Conservation (phyloP, 2,888 invertebrate genomes). For the Theristus sp. region DNA sequence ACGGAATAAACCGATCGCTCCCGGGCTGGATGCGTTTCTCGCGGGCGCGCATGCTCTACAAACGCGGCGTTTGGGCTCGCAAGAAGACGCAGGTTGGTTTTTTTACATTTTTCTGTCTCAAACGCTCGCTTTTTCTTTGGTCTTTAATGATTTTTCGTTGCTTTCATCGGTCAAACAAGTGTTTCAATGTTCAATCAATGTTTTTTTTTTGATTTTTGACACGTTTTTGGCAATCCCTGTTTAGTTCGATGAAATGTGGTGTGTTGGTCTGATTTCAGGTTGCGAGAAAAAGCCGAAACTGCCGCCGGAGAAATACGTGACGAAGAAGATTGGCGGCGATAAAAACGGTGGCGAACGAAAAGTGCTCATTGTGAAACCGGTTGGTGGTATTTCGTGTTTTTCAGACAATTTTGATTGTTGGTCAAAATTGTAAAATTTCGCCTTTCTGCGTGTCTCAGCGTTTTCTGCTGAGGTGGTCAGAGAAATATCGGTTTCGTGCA, state of each 20-base stretch:
- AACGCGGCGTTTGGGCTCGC: conserved; percentile 17
- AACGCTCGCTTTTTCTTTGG: too few relatives aligned
- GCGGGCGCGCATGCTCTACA: conserved; percentile 53
- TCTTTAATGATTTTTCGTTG: too few relatives aligned
- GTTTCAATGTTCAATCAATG: too few relatives aligned
- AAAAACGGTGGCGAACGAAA: conserved; percentile 81
- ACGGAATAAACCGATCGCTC: conserved; percentile 65
- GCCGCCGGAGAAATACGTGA: conserved; percentile 32
- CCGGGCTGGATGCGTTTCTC: conserved; percentile 70
- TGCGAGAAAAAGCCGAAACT: conserved; percentile 6
- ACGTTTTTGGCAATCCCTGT: too few relatives aligned
- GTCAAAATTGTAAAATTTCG: too few relatives aligned
- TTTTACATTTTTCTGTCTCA: too few relatives aligned
- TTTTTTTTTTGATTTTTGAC: too few relatives aligned
- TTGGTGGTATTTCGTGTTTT: conserved; percentile 11
- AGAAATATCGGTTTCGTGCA: too few relatives aligned
- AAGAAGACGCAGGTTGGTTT: background rate
- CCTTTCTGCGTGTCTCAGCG: too few relatives aligned
- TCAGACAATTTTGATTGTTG: background rate
- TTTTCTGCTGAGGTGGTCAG: too few relatives aligned
- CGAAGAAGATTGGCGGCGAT: conserved; percentile 78
- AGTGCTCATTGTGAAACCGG: conserved; percentile 47
- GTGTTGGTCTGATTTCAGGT: conserved; percentile 1
- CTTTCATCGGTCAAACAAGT: too few relatives aligned
- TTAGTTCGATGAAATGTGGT: background rate